Percentiles rank a stretch among this genome's conserved stretches.
Conservation (phyloP, 2,888 invertebrate species). For the Eilema caniola region DNA sequence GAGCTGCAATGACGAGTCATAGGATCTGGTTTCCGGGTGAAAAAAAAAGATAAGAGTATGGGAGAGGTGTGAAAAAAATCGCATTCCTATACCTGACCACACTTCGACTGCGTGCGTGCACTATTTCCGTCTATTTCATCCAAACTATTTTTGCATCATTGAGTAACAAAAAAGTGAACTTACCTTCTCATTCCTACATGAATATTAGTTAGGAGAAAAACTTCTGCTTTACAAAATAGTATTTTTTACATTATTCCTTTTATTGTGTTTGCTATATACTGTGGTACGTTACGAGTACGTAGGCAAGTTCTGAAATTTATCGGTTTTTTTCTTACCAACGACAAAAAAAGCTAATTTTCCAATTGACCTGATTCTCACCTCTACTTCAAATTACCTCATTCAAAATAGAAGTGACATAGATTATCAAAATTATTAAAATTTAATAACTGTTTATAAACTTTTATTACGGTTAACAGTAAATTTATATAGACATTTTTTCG, state of each 20-base stretch:
- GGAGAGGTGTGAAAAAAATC: too few species aligned
- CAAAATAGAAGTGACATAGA: constrained; percentile 25
- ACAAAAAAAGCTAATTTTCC: constrained; percentile 51
- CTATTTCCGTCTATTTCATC: background rate
- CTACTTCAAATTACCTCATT: constrained; percentile 15
- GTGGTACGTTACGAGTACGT: too few species aligned
- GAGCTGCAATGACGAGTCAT: too few species aligned
- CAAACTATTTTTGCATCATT: background rate
- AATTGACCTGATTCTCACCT: constrained; percentile 16
- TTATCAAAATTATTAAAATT: constrained; percentile 17
- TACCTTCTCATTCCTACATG: background rate
- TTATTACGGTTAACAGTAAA: constrained; percentile 10
- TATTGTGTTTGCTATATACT: too few species aligned
- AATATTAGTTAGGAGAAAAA: background rate
- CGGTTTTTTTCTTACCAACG: too few species aligned
- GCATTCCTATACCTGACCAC: too few species aligned
- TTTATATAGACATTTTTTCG: background rate
- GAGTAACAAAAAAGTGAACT: background rate
- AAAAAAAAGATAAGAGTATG: too few species aligned
- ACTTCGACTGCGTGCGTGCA: background rate
- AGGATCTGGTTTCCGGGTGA: too few species aligned
- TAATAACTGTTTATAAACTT: constrained; percentile 32
- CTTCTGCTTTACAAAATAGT: background rate
- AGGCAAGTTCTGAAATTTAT: too few species aligned
- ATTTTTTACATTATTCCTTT: too few species aligned